Evolutionary conservation across 2,888 invertebrate species (phyloP).

Genomic region (Dioctria rufipes): DNA sequence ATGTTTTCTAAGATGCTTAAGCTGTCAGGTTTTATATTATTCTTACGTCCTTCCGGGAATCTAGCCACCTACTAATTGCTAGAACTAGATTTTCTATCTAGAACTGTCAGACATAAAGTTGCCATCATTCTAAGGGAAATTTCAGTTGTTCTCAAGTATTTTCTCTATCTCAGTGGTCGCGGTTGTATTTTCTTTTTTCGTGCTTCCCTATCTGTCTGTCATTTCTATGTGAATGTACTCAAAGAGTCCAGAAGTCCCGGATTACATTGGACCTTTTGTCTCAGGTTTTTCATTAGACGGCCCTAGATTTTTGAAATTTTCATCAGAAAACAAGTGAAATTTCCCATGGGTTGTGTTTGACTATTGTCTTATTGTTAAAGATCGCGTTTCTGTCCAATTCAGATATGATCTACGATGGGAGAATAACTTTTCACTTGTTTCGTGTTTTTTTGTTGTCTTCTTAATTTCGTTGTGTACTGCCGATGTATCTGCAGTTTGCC

Average conservation of each 20-base stretch:
- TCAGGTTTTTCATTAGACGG: slow-evolving; percentile 21
- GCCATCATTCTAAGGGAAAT: no score
- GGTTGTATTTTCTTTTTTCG: no score
- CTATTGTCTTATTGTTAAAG: slow-evolving; percentile 59
- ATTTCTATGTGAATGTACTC: not conserved
- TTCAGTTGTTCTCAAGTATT: no score
- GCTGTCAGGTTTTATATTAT: no score
- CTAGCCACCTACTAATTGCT: no score
- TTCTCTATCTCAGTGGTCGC: no score
- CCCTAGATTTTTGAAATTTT: slow-evolving; percentile 20
- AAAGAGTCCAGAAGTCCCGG: not conserved
- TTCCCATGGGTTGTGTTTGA: slow-evolving; percentile 32
- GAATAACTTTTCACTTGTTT: slow-evolving; percentile 45
- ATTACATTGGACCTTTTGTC: slow-evolving; percentile 27
- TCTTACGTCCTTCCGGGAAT: no score
- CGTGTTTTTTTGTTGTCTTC: slow-evolving; percentile 30
- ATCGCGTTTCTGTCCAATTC: slow-evolving; percentile 63
- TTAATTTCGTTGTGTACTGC: slow-evolving; percentile 27
- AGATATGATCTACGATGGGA: slow-evolving; percentile 62
- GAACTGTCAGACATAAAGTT: no score
- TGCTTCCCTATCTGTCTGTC: no score
- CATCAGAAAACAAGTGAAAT: slow-evolving; percentile 28
- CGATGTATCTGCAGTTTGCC: slow-evolving; percentile 15
- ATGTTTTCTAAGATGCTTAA: no score
- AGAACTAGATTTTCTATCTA: no score